These are phyloP conservation scores for Zaprionus vittiger DNA, from an alignment of 1,140 invertebrate genomes.

Conservation along the genomic window DNA sequence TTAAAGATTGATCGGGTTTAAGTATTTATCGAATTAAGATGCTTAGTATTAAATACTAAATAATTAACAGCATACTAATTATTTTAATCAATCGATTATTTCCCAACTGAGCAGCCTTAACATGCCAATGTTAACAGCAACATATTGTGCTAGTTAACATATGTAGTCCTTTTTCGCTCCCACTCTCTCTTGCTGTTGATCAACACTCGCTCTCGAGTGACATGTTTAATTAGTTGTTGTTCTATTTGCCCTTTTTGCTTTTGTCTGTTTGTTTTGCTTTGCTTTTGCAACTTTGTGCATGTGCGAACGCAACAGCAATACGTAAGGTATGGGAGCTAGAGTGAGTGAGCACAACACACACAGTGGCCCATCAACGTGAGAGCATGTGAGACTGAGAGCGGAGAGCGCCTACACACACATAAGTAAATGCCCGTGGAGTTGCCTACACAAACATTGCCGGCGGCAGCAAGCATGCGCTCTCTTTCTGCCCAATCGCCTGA, in stretches of 20 bases:
- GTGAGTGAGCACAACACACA: constrained; percentile 13
- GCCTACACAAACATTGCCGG: constrained; percentile 31
- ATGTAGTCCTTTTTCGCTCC: neutral
- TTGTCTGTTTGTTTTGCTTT: constrained; percentile 7
- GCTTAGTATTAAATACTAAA: neutral
- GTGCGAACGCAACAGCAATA: constrained; percentile 34
- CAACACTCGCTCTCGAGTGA: constrained; percentile 2
- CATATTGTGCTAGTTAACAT: neutral
- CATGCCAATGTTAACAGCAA: neutral
- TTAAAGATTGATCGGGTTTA: neutral
- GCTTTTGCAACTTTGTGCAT: neutral
- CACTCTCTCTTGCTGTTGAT: neutral
- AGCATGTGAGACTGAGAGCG: constrained; percentile 2
- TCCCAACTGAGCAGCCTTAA: neutral
- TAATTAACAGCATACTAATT: too few species aligned
- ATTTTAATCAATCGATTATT: neutral
- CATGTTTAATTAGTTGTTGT: constrained; percentile 17
- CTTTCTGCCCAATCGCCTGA: constrained; percentile 54
- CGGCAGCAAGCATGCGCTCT: constrained; percentile 78
- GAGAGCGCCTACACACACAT: neutral
- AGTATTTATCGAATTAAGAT: neutral
- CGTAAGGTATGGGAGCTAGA: constrained; percentile 1
- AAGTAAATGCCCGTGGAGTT: constrained; percentile 22
- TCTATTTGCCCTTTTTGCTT: constrained; percentile 7
- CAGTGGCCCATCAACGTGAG: neutral